phyloP scores from a whole-genome alignment of 2,113 vertebrate species.

The Calypte anna region DNA sequence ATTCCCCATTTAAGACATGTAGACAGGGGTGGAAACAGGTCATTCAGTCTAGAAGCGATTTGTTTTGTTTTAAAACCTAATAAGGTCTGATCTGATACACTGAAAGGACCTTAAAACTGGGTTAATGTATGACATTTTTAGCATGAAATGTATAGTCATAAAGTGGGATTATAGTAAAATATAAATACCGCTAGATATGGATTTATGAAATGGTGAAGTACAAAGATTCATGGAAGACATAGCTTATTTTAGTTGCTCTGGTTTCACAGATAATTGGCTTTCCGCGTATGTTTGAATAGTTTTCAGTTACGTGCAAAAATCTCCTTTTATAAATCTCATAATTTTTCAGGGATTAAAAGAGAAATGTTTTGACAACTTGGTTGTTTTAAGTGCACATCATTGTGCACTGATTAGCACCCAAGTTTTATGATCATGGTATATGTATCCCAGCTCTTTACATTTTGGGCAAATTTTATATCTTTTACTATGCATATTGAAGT shows the following conservation, averaged over 20 bases:
- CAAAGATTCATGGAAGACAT: conserved; percentile 35
- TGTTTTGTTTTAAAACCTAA: conserved; percentile 42
- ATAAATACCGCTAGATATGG: conserved; percentile 29
- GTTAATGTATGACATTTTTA: not conserved
- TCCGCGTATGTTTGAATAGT: conserved; percentile 72
- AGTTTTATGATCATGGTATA: conserved; percentile 62
- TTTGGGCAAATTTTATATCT: conserved; percentile 63
- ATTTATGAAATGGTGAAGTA: conserved; percentile 68
- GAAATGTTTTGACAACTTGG: conserved; percentile 77
- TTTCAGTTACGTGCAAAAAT: conserved; percentile 68
- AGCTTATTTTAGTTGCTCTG: conserved; percentile 67
- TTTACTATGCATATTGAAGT: conserved; percentile 41
- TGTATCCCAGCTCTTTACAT: conserved; percentile 58
- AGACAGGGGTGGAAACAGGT: not conserved
- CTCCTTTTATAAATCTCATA: conserved; percentile 75
- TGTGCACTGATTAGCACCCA: conserved; percentile 70
- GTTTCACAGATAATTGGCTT: conserved; percentile 72
- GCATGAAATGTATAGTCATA: conserved; percentile 51
- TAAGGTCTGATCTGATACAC: not conserved
- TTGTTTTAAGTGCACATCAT: conserved; percentile 74
- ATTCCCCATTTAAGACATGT: conserved; percentile 20
- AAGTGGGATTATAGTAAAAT: conserved; percentile 54
- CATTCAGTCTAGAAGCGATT: not conserved
- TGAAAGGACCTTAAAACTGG: conserved; percentile 48
- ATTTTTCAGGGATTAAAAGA: conserved; percentile 78